These are phyloP conservation scores for Philantomba maxwellii DNA, from an alignment of 2,113 vertebrate genomes.

Conservation along the genomic window DNA sequence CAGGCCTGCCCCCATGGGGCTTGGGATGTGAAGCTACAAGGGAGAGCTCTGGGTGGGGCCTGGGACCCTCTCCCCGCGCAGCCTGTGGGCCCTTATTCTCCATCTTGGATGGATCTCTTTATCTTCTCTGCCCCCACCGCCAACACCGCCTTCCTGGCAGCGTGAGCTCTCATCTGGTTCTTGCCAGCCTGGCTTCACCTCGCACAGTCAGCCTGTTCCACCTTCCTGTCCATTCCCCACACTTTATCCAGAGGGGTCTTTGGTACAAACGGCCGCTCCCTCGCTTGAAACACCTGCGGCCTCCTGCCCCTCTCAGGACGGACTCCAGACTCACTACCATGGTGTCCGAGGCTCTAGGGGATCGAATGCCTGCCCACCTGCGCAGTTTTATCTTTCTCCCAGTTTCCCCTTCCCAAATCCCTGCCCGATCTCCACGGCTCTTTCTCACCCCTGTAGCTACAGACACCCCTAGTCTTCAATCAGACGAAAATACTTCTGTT, in stretches of 20 bases:
- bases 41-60: neutral
- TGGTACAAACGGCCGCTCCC: no score
- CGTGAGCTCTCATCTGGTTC: neutral
- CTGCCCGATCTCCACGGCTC: neutral
- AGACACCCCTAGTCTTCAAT: neutral
- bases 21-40: neutral
- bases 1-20: neutral
- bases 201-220: neutral
- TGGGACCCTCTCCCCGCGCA: fast-evolving
- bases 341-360: neutral
- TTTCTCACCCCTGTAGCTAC: neutral
- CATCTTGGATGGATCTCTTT: no score
- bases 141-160: neutral
- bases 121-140: neutral
- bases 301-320: neutral
- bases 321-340: neutral
- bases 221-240: neutral
- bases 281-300: neutral
- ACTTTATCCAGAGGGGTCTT: neutral
- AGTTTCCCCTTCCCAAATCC: no score
- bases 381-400: neutral
- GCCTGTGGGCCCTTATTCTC: neutral
- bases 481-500: neutral
- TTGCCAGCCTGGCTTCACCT: neutral
- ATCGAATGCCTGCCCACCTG: neutral